Evolutionary conservation across 2,888 invertebrate species (phyloP).

Genomic region (Lycaena phlaeas): DNA sequence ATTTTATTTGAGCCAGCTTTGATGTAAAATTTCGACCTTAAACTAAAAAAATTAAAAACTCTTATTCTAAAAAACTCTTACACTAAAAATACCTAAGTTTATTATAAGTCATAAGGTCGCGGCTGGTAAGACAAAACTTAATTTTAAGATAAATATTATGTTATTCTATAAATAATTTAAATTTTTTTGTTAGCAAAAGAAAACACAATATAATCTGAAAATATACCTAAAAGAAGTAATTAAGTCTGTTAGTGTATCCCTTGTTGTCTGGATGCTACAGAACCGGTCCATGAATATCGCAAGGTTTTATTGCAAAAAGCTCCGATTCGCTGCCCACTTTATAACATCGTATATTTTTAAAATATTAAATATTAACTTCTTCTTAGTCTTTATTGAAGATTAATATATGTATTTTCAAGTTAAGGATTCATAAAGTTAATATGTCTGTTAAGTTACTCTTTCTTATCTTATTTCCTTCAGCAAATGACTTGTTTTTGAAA

Average conservation of each 20-base stretch:
- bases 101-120: too few relatives aligned
- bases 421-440: too few relatives aligned
- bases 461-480: too few relatives aligned
- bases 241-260: slow-evolving; percentile 16
- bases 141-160: too few relatives aligned
- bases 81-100: too few relatives aligned
- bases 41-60: too few relatives aligned
- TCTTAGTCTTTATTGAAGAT: neutral
- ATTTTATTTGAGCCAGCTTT: too few relatives aligned
- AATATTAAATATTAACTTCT: neutral
- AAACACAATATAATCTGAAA: slow-evolving; percentile 6
- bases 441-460: too few relatives aligned
- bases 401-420: neutral
- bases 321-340: slow-evolving; percentile 1
- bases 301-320: slow-evolving; percentile 7
- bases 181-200: neutral
- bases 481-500: too few relatives aligned
- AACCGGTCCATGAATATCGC: slow-evolving; percentile 10
- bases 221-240: slow-evolving; percentile 5
- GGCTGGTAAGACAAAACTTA: too few relatives aligned
- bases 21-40: too few relatives aligned
- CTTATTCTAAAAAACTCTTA: too few relatives aligned
- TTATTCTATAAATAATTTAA: neutral
- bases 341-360: slow-evolving; percentile 1
- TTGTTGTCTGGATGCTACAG: slow-evolving; percentile 16